Evolutionary conservation across 2,888 invertebrate genomes (phyloP).

Genomic region (Cosmia pyralina): DNA sequence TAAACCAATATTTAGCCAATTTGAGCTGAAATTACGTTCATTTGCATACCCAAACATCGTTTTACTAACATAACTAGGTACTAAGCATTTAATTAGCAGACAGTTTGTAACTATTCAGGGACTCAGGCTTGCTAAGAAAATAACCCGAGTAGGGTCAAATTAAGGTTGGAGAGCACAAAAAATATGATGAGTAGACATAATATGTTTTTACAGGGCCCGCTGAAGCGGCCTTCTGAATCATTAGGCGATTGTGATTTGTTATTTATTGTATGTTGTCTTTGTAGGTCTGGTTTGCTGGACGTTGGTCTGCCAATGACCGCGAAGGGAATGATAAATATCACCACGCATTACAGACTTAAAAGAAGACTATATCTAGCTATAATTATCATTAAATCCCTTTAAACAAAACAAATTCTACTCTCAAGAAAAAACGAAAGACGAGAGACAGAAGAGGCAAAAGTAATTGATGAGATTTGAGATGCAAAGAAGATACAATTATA

Average conservation of each 20-base stretch:
- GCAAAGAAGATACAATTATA: background rate
- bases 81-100: slow-evolving; percentile 46
- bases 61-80: slow-evolving; percentile 19
- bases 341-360: background rate
- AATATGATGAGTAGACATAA: slow-evolving; percentile 8
- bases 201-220: slow-evolving; percentile 11
- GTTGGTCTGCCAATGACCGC: background rate
- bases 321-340: background rate
- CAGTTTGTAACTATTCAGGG: slow-evolving; percentile 1
- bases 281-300: background rate
- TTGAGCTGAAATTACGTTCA: slow-evolving; percentile 45
- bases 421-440: background rate
- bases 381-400: background rate
- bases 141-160: slow-evolving; percentile 7
- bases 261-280: slow-evolving; percentile 14
- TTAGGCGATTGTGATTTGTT: slow-evolving; percentile 1
- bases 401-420: background rate
- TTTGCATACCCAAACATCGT: slow-evolving; percentile 46
- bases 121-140: slow-evolving; percentile 24
- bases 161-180: slow-evolving; percentile 24
- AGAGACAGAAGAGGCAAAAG: background rate
- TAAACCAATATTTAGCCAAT: slow-evolving; percentile 33
- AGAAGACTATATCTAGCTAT: background rate
- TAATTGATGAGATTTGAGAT: background rate
- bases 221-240: background rate